Conservation (phyloP, 2,888 invertebrate genomes). For the Sarcophaga variegata region DNA sequence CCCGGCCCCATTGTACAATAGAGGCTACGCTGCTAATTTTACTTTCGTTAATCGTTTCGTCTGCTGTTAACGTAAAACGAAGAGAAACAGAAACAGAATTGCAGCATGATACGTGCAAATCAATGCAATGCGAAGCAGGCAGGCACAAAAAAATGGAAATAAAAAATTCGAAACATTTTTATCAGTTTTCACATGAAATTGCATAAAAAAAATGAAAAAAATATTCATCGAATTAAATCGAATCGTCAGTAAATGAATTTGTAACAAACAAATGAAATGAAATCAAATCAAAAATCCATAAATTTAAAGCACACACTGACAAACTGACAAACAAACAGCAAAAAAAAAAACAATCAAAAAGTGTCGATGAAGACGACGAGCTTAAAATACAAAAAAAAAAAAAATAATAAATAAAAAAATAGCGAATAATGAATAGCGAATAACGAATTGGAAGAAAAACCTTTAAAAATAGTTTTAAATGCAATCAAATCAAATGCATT, state of each 20-base stretch:
- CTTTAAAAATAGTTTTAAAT: too few species aligned
- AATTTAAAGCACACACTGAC: conserved; percentile 10
- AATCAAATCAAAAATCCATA: conserved; percentile 55
- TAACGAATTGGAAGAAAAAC: not conserved
- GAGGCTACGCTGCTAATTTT: not conserved
- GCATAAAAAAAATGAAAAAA: not conserved
- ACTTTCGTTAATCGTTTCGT: conserved; percentile 1
- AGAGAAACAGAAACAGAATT: conserved; percentile 1
- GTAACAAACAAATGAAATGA: conserved; percentile 29
- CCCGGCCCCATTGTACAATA: not conserved
- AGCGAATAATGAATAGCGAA: not conserved
- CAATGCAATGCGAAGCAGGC: conserved; percentile 13
- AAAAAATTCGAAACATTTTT: not conserved
- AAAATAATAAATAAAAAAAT: too few species aligned
- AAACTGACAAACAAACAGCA: not conserved
- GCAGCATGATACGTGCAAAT: conserved; percentile 54
- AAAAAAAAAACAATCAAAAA: not conserved
- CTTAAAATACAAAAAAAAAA: too few species aligned
- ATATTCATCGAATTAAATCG: not conserved
- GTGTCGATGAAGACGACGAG: not conserved
- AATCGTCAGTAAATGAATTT: conserved; percentile 16
- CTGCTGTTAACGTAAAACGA: not conserved
- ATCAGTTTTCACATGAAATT: not conserved
- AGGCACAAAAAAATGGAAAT: not conserved
- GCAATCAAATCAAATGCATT: not conserved